Evolutionary conservation across 2,888 invertebrate genomes (phyloP).

Genomic region (Magallana nippona): DNA sequence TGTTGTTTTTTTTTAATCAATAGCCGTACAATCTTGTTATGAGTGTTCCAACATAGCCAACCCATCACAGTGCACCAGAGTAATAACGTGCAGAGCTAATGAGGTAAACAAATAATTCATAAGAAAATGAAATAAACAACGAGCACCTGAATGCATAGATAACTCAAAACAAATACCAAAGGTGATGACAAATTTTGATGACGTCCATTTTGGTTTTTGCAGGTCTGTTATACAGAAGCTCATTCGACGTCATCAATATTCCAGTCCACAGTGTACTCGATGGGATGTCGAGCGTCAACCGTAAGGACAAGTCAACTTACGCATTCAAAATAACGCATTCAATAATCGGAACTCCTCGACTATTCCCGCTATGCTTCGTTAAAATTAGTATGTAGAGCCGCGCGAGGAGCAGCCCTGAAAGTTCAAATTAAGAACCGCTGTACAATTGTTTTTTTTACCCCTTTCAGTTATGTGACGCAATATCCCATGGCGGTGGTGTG

Average conservation of each 20-base stretch:
- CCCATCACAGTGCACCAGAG: slow-evolving; percentile 43
- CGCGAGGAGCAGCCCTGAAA: too few species aligned
- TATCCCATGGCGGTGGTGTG: neutral
- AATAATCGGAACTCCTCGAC: too few species aligned
- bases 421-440: too few species aligned
- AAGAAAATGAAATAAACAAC: neutral
- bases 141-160: too few species aligned
- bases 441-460: too few species aligned
- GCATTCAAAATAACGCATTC: too few species aligned
- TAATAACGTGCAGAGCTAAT: slow-evolving; percentile 34
- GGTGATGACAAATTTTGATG: too few species aligned
- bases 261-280: slow-evolving; percentile 27
- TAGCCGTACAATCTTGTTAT: slow-evolving; percentile 34
- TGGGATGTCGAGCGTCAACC: slow-evolving; percentile 9
- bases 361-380: too few species aligned
- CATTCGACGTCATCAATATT: neutral
- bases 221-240: slow-evolving; percentile 27
- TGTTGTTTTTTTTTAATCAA: neutral
- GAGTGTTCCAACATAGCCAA: slow-evolving; percentile 42
- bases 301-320: neutral
- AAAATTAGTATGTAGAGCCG: too few species aligned
- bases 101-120: slow-evolving; percentile 33
- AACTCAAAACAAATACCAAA: too few species aligned
- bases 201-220: too few species aligned
- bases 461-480: slow-evolving; percentile 12